Evolutionary conservation across 2,113 vertebrate genomes (phyloP).

Genomic region (Turnix velox): DNA sequence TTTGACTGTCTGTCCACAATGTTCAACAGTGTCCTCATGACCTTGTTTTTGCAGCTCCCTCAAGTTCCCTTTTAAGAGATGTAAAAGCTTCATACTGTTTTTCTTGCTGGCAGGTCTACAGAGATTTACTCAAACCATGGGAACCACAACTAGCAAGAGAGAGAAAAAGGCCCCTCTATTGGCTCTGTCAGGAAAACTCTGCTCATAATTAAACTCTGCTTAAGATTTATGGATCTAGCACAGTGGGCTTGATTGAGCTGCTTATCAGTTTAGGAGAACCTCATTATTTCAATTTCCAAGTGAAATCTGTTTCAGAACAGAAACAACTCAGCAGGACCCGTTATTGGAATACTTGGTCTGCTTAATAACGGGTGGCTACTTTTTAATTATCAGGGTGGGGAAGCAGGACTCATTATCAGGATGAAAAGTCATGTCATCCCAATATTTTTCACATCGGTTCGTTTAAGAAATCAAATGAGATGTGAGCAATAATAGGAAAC

Average conservation of each 20-base stretch:
- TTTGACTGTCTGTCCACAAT: not conserved
- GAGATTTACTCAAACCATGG: not conserved
- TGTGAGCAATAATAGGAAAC: conserved; percentile 62
- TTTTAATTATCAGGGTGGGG: conserved; percentile 69
- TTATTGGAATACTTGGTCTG: conserved; percentile 55
- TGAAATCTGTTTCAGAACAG: conserved; percentile 41
- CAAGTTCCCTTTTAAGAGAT: not conserved
- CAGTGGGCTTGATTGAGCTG: conserved; percentile 10
- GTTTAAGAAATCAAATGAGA: conserved; percentile 61
- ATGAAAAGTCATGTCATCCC: conserved; percentile 77
- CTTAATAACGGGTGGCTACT: conserved; percentile 66
- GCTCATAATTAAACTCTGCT: not conserved
- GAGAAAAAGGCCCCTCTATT: not conserved
- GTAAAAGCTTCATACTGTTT: not conserved
- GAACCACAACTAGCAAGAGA: not conserved
- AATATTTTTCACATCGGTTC: conserved; percentile 69
- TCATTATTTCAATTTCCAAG: conserved; percentile 64
- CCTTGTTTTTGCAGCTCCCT: not conserved
- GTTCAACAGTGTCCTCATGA: rapidly evolving
- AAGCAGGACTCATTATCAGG: conserved; percentile 71
- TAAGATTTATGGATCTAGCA: not conserved
- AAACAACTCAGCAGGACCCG: conserved; percentile 15
- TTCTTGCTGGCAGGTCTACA: conserved; percentile 1
- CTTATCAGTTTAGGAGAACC: conserved; percentile 21
- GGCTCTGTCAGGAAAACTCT: not conserved